Percentiles rank a stretch among this genome's conserved stretches.
Evolutionary conservation across 2,888 invertebrate genomes (phyloP).

Genomic region (Leptopterna dolabrata): DNA sequence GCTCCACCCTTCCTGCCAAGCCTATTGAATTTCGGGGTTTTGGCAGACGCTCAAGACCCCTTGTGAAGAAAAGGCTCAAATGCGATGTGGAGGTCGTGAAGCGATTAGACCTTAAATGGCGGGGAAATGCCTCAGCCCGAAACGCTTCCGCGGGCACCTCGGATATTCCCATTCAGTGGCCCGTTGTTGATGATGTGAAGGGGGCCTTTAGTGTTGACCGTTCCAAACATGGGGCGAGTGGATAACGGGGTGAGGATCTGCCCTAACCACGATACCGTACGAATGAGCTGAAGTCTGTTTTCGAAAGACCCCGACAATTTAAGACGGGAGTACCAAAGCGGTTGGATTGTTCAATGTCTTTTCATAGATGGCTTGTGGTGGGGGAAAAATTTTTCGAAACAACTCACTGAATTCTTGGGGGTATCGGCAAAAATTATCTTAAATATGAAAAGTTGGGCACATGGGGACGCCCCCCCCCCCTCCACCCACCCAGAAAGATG

Average conservation of each 20-base stretch:
- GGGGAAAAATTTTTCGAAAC: too few relatives aligned
- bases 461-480: too few relatives aligned
- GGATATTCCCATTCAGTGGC: background rate
- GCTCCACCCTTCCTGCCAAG: constrained; percentile 14
- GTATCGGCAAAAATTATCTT: too few relatives aligned
- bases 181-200: background rate
- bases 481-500: too few relatives aligned
- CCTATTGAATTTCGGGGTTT: constrained; percentile 49
- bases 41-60: constrained; percentile 47
- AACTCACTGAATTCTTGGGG: too few relatives aligned
- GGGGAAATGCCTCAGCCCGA: background rate
- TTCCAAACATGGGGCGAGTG: background rate
- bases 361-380: too few relatives aligned
- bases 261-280: too few relatives aligned
- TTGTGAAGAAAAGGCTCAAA: constrained; percentile 33
- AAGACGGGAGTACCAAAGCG: too few relatives aligned
- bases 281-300: too few relatives aligned
- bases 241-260: background rate
- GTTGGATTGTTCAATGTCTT: too few relatives aligned
- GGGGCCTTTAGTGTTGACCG: background rate
- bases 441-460: too few relatives aligned
- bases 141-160: background rate
- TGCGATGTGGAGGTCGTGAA: background rate
- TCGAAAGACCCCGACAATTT: too few relatives aligned
- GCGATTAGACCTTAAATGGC: background rate